Percentiles rank a stretch among this genome's conserved stretches.
Evolutionary conservation across 2,888 invertebrate genomes (phyloP).

Genomic region (Agapostemon virescens): DNA sequence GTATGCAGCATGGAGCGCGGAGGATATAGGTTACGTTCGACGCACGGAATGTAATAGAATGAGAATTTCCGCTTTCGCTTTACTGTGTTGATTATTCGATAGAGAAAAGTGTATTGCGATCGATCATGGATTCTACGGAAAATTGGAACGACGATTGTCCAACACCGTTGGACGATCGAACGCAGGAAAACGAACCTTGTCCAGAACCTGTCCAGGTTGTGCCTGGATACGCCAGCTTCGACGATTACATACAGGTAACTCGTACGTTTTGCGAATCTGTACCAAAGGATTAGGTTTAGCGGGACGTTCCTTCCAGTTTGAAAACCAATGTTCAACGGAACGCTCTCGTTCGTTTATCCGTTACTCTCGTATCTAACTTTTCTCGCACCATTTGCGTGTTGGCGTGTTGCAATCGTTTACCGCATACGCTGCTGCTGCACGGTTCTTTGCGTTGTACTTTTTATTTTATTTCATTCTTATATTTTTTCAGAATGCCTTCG

Average conservation of each 20-base stretch:
- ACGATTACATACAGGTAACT: conserved; percentile 78
- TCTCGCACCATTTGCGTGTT: too few species aligned
- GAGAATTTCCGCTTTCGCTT: neutral
- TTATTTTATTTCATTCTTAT: neutral
- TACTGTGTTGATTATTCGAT: neutral
- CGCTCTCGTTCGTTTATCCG: too few species aligned
- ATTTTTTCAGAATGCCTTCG: conserved; percentile 84
- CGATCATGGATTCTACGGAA: conserved; percentile 46
- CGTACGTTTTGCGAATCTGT: neutral
- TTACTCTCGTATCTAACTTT: too few species aligned
- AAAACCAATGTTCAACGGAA: too few species aligned
- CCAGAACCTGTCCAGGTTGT: conserved; percentile 52
- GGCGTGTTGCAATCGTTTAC: too few species aligned
- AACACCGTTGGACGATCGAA: neutral
- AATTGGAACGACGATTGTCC: conserved; percentile 34
- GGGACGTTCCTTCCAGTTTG: too few species aligned
- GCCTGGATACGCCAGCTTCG: conserved; percentile 76
- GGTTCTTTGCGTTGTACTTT: neutral
- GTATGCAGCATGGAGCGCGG: neutral
- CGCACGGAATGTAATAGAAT: neutral
- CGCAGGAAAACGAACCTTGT: neutral
- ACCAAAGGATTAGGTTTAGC: neutral
- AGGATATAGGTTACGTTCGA: conserved; percentile 18
- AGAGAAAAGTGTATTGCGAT: neutral
- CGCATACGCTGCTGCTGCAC: too few species aligned